phyloP scores from a whole-genome alignment of 2,888 invertebrate species.

The Beris chalybata region DNA sequence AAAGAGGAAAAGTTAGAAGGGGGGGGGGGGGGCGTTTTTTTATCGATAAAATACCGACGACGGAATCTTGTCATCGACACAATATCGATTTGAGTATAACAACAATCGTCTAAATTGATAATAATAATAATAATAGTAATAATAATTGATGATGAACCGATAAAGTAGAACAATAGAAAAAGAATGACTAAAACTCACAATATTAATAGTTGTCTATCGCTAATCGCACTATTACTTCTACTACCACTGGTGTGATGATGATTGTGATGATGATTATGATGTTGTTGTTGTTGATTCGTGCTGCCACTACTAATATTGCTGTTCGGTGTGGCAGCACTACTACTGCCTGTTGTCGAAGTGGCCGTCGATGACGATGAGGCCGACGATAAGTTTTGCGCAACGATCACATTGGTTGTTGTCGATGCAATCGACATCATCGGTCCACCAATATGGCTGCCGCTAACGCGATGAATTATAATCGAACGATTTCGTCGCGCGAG shows the following conservation, averaged over 20 bases:
- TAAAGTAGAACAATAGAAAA: background rate
- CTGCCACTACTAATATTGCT: conserved; percentile 39
- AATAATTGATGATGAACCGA: too few relatives aligned
- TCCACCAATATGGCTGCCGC: background rate
- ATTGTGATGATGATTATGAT: conserved; percentile 23
- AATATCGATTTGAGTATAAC: too few relatives aligned
- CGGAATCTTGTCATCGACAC: too few relatives aligned
- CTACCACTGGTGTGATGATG: conserved; percentile 22
- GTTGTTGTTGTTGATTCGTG: conserved; percentile 28
- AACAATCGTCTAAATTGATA: too few relatives aligned
- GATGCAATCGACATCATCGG: background rate
- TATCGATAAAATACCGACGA: too few relatives aligned
- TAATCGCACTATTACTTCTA: conserved; percentile 13
- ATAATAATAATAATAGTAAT: too few relatives aligned
- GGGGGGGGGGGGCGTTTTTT: too few relatives aligned
- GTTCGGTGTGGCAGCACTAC: conserved; percentile 40
- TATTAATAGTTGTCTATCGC: conserved; percentile 35
- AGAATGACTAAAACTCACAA: conserved; percentile 28
- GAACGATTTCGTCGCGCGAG: background rate
- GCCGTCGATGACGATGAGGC: conserved; percentile 37
- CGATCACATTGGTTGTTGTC: background rate
- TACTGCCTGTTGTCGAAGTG: conserved; percentile 38
- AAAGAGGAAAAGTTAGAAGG: too few relatives aligned
- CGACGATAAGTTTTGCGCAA: conserved; percentile 34
- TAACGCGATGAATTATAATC: conserved; percentile 2